Evolutionary conservation across 2,888 invertebrate genomes (phyloP).

Genomic region (Caenorhabditis angaria): DNA sequence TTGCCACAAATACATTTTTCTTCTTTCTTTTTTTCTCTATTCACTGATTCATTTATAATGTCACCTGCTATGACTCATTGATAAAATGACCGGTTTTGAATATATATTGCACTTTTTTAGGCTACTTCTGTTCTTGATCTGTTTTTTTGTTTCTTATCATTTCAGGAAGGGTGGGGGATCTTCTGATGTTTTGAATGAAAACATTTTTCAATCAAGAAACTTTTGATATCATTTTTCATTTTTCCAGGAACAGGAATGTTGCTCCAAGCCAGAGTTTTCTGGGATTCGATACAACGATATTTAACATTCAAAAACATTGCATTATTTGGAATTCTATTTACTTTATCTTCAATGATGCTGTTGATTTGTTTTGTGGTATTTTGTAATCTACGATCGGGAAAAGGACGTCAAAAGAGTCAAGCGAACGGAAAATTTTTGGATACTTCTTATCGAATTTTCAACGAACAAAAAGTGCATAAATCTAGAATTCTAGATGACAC

Average conservation of each 20-base stretch:
- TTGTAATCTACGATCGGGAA: conserved; percentile 42
- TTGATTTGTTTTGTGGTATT: conserved; percentile 50
- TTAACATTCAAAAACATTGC: conserved; percentile 41
- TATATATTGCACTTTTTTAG: not conserved
- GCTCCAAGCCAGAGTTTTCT: conserved; percentile 25
- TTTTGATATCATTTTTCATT: not conserved
- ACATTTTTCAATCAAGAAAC: not conserved
- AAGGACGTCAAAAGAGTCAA: conserved; percentile 32
- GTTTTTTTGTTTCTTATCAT: not conserved
- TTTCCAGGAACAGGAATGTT: conserved; percentile 36
- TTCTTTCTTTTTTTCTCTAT: no score
- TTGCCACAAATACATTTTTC: not conserved
- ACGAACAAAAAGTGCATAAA: conserved; percentile 61
- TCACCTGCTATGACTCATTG: conserved; percentile 2
- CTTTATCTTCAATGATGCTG: conserved; percentile 31
- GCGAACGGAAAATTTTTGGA: conserved; percentile 61
- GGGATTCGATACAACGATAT: conserved; percentile 24
- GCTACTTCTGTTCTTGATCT: not conserved
- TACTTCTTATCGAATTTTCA: conserved; percentile 60
- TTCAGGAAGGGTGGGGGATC: not conserved
- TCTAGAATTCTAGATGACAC: conserved; percentile 43
- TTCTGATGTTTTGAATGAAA: not conserved
- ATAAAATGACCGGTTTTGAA: not conserved
- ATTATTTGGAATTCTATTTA: conserved; percentile 22
- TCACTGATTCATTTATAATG: not conserved